These are phyloP conservation scores for Bubo blakistoni DNA, from an alignment of 2,113 vertebrate genomes.

Conservation along the genomic window DNA sequence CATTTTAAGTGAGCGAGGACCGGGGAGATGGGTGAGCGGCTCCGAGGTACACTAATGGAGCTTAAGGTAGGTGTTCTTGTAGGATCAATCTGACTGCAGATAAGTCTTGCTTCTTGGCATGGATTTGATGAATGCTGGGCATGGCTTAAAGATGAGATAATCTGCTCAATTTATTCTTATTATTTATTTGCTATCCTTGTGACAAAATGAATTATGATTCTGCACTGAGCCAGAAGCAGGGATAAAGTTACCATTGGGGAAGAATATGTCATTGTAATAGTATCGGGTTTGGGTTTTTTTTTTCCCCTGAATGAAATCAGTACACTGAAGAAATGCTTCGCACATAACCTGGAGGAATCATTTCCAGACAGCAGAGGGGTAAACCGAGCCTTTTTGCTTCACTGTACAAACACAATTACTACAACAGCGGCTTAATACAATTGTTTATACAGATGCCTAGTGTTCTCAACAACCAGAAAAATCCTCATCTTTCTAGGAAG, in stretches of 20 bases:
- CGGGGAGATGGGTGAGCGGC: not conserved
- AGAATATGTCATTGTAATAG: slow-evolving; percentile 60
- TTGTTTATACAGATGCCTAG: slow-evolving; percentile 31
- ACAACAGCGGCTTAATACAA: slow-evolving; percentile 27
- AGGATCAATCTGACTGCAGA: slow-evolving; percentile 31
- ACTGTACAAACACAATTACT: slow-evolving; percentile 59
- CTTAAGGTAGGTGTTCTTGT: slow-evolving; percentile 14
- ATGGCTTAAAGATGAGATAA: slow-evolving; percentile 66
- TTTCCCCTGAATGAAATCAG: slow-evolving; percentile 38
- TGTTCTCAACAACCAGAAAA: not conserved
- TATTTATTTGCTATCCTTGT: slow-evolving; percentile 64
- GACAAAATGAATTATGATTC: slow-evolving; percentile 63
- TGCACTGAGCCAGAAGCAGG: slow-evolving; percentile 28
- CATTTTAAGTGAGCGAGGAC: not conserved
- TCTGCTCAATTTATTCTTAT: slow-evolving; percentile 66
- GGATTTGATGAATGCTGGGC: slow-evolving; percentile 48
- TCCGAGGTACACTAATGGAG: not conserved
- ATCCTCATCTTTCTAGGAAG: not conserved
- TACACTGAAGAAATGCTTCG: not conserved
- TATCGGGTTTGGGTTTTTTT: not conserved
- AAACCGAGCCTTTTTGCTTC: slow-evolving; percentile 54
- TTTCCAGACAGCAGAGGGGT: slow-evolving; percentile 42
- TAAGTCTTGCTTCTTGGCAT: slow-evolving; percentile 18
- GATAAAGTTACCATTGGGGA: slow-evolving; percentile 59
- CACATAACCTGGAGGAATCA: slow-evolving; percentile 57